Conservation (phyloP, 2,797 vertebrate species). For the Valencia hispanica region DNA sequence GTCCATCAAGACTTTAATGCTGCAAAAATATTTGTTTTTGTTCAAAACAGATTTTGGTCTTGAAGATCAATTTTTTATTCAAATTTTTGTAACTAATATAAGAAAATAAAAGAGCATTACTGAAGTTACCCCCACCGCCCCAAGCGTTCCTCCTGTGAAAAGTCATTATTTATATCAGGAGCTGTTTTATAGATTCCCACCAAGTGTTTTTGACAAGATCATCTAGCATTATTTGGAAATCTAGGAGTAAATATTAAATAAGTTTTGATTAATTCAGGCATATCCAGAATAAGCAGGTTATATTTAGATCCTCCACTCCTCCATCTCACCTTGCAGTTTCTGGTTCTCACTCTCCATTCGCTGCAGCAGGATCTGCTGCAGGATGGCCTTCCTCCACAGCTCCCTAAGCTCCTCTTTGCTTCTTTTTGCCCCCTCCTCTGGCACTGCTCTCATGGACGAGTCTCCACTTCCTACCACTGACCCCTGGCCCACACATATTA, state of each 20-base stretch:
- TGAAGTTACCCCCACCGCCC: no score
- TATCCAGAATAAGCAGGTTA: neutral
- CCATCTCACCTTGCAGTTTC: slow-evolving; percentile 90
- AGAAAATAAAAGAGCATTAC: no score
- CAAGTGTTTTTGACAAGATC: neutral
- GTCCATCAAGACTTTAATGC: neutral
- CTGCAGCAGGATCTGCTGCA: slow-evolving; percentile 96
- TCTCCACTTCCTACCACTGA: slow-evolving; percentile 72
- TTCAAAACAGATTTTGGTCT: neutral
- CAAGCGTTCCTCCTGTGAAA: neutral
- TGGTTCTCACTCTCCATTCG: slow-evolving; percentile 98
- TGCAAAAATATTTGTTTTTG: neutral
- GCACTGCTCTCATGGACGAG: slow-evolving; percentile 76
- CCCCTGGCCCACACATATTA: slow-evolving; percentile 76
- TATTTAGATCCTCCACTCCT: neutral
- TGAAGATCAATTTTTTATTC: no score
- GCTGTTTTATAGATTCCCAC: no score
- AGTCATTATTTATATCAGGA: neutral
- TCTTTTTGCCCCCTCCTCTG: slow-evolving; percentile 83
- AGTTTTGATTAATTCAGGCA: neutral
- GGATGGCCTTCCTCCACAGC: slow-evolving; percentile 95
- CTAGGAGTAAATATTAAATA: neutral
- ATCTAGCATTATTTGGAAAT: neutral
- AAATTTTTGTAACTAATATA: no score
- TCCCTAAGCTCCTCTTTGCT: slow-evolving; percentile 87